Evolutionary conservation across 2,113 vertebrate genomes (phyloP), one percentile per base, ranked within the genome.

Genomic region (Laterallus jamaicensis): DNA sequence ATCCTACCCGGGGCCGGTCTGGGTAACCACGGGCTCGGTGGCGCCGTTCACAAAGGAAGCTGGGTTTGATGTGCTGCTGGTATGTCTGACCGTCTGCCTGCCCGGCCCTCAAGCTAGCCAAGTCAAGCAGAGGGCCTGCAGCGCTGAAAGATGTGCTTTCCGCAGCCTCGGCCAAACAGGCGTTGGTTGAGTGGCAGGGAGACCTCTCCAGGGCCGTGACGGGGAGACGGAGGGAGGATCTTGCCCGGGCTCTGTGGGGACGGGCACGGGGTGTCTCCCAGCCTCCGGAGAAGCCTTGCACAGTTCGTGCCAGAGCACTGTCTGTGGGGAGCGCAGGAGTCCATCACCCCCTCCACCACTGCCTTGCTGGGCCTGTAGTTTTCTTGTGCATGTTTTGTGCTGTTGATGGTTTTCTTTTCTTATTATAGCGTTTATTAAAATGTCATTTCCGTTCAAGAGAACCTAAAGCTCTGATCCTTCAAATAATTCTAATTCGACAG

Each of bases 331-430:
- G 10, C 0, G 0, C 29, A 31, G 74, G 40, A 67, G 16, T 9
- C 49, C 11, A 3, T 17, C 0, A 1, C 22, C 26, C 31, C 32
- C 18, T 35, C 18, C 44, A 3, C 56, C 0, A 0, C 31, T 37
- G 5, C 28, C 12, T n/a, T 63, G 37, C 31, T 5, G 26, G 44
- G 19, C 35, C 22, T 35, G 67, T 50, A 10, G 35, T 24, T 42
- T 70, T 12, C 54, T 29, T n/a, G 2, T 12, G 21, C 4, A 0
- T 2, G 0, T 70, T 60, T 37, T 49, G 42, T 62, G 35, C 29
- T 49, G 16, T 17, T 35, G 19, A 1, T 49, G 21, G 2, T 6
- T 89, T 80, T 69, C 56, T 15, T 89, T 80, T 69, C 62, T 15
- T 2, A 2, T 40, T 47, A 2, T 15, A 22, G 6, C 49, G 67